Percentiles rank a stretch among this genome's conserved stretches.
These are phyloP conservation scores for Garra rufa DNA, from an alignment of 2,113 vertebrate genomes.

Conservation along the genomic window DNA sequence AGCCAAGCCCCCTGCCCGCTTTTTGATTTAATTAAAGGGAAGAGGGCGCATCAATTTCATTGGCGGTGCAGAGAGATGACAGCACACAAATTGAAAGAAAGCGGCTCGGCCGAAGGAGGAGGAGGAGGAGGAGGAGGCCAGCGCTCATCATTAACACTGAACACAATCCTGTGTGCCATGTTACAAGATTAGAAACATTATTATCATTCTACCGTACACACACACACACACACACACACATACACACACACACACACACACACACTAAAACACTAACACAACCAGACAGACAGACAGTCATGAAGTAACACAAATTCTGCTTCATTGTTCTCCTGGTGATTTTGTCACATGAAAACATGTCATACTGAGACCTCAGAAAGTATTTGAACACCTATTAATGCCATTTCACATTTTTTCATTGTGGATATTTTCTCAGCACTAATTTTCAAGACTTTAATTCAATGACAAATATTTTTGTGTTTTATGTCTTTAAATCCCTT, in stretches of 20 bases:
- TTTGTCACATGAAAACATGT: no score
- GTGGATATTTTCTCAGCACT: background rate
- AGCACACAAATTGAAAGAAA: constrained; percentile 84
- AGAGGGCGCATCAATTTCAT: constrained; percentile 76
- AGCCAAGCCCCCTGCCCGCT: constrained; percentile 65
- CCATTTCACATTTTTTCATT: background rate
- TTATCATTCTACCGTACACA: constrained; percentile 66
- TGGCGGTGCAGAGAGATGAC: constrained; percentile 74
- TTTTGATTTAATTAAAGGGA: constrained; percentile 81
- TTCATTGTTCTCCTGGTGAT: no score
- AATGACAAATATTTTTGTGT: background rate
- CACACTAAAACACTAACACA: no score
- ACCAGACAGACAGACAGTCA: no score
- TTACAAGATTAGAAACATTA: constrained; percentile 82
- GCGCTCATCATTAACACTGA: constrained; percentile 77
- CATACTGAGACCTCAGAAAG: background rate
- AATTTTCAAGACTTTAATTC: background rate
- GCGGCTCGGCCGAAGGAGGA: constrained; percentile 54
- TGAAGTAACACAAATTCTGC: no score
- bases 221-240: no score
- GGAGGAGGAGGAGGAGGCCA: constrained; percentile 63
- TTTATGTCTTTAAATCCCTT: background rate
- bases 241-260: no score
- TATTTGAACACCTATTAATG: background rate
- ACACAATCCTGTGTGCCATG: constrained; percentile 78